phyloP scores from a whole-genome alignment of 2,113 vertebrate genomes.

The Ibidorhyncha struthersii region DNA sequence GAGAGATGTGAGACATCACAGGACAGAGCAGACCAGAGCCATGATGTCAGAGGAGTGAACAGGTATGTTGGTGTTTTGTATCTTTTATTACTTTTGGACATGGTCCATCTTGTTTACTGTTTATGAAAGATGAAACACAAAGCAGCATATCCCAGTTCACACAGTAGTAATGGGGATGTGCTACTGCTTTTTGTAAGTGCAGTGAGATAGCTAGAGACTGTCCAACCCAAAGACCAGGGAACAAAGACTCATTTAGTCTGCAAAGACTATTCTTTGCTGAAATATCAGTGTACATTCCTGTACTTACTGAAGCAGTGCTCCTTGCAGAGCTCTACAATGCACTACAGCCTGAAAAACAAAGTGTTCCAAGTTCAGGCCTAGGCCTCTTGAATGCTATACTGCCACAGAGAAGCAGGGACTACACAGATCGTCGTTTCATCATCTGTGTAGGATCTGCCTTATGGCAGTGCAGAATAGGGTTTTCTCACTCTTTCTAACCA shows the following conservation, averaged over 20 bases:
- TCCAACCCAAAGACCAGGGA: not conserved
- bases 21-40: not conserved
- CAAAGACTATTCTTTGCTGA: not conserved
- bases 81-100: not conserved
- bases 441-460: not conserved
- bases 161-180: not conserved
- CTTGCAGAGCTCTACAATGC: not conserved
- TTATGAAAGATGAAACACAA: not conserved
- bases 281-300: not conserved
- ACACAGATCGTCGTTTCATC: not conserved
- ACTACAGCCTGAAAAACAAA: not conserved
- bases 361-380: not conserved
- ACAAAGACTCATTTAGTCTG: not conserved
- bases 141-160: not conserved
- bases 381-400: not conserved
- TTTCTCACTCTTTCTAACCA: not conserved
- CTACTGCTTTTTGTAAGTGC: not conserved
- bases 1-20: not conserved
- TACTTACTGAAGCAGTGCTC: not conserved
- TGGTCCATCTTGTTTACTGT: not conserved
- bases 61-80: not conserved
- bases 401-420: not conserved
- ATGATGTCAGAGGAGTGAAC: not conserved
- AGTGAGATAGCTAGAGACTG: not conserved
- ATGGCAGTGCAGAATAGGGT: not conserved